Base-by-base conservation (phyloP, 1,140 invertebrate genomes). In the Tribolium castaneum region DNA sequence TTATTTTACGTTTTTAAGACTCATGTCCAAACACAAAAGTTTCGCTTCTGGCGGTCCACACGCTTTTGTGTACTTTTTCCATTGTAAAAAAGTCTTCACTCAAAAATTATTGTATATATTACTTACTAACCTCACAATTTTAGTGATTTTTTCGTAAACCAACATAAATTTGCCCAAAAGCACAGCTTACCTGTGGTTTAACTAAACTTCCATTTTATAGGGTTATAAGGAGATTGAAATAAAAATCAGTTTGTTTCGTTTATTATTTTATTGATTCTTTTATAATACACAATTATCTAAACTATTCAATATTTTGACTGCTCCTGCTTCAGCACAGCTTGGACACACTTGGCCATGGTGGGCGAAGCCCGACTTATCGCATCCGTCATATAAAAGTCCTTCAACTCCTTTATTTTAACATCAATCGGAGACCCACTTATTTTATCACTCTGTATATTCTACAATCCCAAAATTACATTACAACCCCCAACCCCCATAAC, bases 331-430 rank as follows among this genome's bases (percentile, higher is more conserved):
- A 91, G 87, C 6, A 94, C 95, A 45, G 98, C 97, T 84, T 96
- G 93, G 54, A 99, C 93, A 89, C 98, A 99, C 88, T 99, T 98
- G 19, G 98, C 97, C 99, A 99, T 99, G 30, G 98, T 99, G 75
- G 94, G 93, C 10, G 98, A 99, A n/a, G 98, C 96, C 85, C 98
- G 90, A 75, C 95, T 97, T 83, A 99, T 97, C 4, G 94, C 89
- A 87, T 99, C 96, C 6, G 99, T 99, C 97, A 99, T 99, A 87
- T 96, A 99, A 89, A 96, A 99, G 87, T 99, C 97, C 87, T 96
- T 93, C 35, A 99, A 88, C 56, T 92, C 89, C 85, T 94, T 94
- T 74, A 95, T 90, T 81, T 94, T 92, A 0, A 98, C 91, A 79
- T 94, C 92, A 35, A 99, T 85, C 35, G 93, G 90, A 22, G 91